Evolutionary conservation across 2,797 vertebrate species (phyloP), one percentile per base, ranked within the genome.

Genomic region (Chrosomus eos): DNA sequence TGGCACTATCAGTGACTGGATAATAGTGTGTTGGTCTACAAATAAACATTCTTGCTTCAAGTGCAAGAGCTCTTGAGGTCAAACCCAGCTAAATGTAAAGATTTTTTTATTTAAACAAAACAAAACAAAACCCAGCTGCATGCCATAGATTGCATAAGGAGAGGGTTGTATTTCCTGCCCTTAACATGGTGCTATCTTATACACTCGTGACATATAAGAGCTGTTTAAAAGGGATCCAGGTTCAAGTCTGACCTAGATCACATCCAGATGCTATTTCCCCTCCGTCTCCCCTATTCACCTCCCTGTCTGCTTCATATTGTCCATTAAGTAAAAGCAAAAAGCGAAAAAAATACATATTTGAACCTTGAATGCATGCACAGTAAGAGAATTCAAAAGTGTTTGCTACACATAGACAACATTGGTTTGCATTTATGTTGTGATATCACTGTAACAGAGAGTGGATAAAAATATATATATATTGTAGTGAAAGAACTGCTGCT

Each of bases 361-460:
- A 60, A 77, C 74, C 13, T 40, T 51, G 48, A 53, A 74, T 53
- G 31, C 21, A 74, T 53, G 31, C 21, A 55, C 31, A 36, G 14
- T 18, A 77, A 28, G 21, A 38, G 21, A 6, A 23, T 60, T 77
- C 18, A 28, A 43, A 77, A 43, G 23, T 77, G 55, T 60, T n/a
- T 62, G 23, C 55, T 62, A 11, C 31, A 64, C 10, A 45, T 66
- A 31, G 48, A 48, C 28, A 64, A 31, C 19, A 66, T 13, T 48
- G n/a, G 23, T 48, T 79, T 48, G 76, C 40, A 66, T 79, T 78
- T 48, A 66, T 66, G 40, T 26, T 33, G n/a, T 43, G 36, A 40
- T 77, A 11, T 62, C n/a, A 19, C 16, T 43, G 36, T 58, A 66
- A 45, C 26, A 79, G 40, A 80, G 79, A 13, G 19, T 51, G 64